Conservation (phyloP, 2,888 invertebrate genomes). For the Eumacrocentrus americanus region DNA sequence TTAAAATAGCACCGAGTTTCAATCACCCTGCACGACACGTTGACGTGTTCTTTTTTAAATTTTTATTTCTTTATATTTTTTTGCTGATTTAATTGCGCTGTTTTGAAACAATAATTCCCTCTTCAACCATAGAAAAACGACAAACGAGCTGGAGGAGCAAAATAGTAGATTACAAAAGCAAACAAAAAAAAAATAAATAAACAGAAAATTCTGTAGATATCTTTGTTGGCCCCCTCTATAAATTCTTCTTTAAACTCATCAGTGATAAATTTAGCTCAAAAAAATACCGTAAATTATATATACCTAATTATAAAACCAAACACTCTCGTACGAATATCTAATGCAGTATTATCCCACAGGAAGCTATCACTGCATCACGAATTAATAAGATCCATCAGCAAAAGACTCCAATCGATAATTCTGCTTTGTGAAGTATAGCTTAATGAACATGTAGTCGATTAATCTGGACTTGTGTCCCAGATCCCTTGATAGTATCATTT, state of each 20-base stretch:
- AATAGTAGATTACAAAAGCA: background rate
- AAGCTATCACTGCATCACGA: conserved; percentile 6
- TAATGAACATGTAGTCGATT: conserved; percentile 9
- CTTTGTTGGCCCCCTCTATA: background rate
- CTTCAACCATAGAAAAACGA: background rate
- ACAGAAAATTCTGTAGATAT: background rate
- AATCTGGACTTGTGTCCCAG: conserved; percentile 1
- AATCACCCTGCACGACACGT: conserved; percentile 47
- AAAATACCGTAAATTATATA: background rate
- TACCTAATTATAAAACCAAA: conserved; percentile 10
- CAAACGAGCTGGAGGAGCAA: background rate
- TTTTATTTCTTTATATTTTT: conserved; percentile 2
- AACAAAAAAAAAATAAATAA: background rate
- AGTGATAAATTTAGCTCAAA: conserved; percentile 6
- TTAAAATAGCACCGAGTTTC: conserved; percentile 58
- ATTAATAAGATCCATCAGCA: conserved; percentile 1
- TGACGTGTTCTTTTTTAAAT: background rate
- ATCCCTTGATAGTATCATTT: background rate
- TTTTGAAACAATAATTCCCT: conserved; percentile 3
- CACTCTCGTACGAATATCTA: conserved; percentile 8
- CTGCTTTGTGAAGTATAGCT: background rate
- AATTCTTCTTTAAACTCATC: background rate
- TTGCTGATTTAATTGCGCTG: background rate
- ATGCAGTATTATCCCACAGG: conserved; percentile 3
- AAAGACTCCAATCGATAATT: conserved; percentile 6